These are phyloP conservation scores for Melieria picta DNA, from an alignment of 2,888 invertebrate genomes.

Conservation along the genomic window DNA sequence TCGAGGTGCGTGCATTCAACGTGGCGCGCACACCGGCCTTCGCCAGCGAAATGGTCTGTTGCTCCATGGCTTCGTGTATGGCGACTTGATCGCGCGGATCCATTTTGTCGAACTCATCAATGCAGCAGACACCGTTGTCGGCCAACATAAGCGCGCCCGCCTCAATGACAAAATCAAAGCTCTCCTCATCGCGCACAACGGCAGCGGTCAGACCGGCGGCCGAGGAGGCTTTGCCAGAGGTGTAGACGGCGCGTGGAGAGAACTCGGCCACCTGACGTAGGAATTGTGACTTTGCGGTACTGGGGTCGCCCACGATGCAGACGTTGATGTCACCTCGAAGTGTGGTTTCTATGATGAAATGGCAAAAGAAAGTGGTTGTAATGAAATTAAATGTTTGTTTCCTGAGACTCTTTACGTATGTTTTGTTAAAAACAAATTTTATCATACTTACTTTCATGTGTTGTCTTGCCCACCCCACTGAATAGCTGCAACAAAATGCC, in stretches of 20 bases:
- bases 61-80: conserved; percentile 99
- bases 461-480: conserved; percentile 95
- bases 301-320: conserved; percentile 98
- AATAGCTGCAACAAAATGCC: conserved; percentile 94
- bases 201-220: conserved; percentile 99
- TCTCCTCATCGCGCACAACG: conserved; percentile 96
- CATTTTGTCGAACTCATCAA: conserved; percentile 99
- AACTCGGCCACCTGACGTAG: conserved; percentile 95
- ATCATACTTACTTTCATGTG: conserved; percentile 76
- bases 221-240: conserved; percentile 97
- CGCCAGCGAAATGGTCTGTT: conserved; percentile 98
- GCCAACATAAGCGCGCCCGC: conserved; percentile 99
- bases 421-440: no score
- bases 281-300: conserved; percentile 97
- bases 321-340: conserved; percentile 97
- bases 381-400: background rate
- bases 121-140: conserved; percentile 98
- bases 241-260: conserved; percentile 95
- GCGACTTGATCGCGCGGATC: conserved; percentile 97
- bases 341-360: conserved; percentile 73
- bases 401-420: no score
- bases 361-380: background rate
- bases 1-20: conserved; percentile 95
- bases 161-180: conserved; percentile 98
- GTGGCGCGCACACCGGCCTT: conserved; percentile 99